Conservation (phyloP, 1,140 invertebrate species). For the Psilanteris sp. region DNA sequence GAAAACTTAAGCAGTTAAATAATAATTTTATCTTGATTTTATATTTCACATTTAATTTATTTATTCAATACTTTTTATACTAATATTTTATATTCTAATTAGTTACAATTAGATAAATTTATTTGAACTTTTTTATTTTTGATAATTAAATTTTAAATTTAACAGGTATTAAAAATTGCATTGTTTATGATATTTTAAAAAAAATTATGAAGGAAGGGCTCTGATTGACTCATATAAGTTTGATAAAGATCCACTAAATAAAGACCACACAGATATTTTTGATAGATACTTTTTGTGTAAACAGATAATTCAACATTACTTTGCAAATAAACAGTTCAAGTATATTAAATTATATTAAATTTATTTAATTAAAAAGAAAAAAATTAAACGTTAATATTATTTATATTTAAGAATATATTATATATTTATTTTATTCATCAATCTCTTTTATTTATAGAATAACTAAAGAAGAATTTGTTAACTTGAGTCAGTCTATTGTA, state of each 20-base stretch:
- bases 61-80: too few species aligned
- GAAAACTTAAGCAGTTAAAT: too few species aligned
- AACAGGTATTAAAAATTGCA: too few species aligned
- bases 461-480: too few species aligned
- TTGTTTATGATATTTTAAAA: not conserved
- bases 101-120: too few species aligned
- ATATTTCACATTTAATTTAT: too few species aligned
- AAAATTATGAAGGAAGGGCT: conserved; percentile 10
- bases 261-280: conserved; percentile 3
- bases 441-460: too few species aligned
- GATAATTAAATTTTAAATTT: too few species aligned
- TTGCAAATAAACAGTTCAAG: conserved; percentile 13
- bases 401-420: not conserved
- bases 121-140: too few species aligned
- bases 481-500: not conserved
- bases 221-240: conserved; percentile 2
- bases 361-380: conserved; percentile 5
- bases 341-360: conserved; percentile 1
- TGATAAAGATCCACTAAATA: conserved; percentile 8
- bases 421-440: not conserved
- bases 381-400: not conserved
- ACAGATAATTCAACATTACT: conserved; percentile 16
- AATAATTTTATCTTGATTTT: too few species aligned
- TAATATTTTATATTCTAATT: too few species aligned
- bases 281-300: conserved; percentile 1